Evolutionary conservation across 2,113 vertebrate genomes (phyloP), one percentile per base, ranked within the genome.

Genomic region (Pteruthius melanotis): DNA sequence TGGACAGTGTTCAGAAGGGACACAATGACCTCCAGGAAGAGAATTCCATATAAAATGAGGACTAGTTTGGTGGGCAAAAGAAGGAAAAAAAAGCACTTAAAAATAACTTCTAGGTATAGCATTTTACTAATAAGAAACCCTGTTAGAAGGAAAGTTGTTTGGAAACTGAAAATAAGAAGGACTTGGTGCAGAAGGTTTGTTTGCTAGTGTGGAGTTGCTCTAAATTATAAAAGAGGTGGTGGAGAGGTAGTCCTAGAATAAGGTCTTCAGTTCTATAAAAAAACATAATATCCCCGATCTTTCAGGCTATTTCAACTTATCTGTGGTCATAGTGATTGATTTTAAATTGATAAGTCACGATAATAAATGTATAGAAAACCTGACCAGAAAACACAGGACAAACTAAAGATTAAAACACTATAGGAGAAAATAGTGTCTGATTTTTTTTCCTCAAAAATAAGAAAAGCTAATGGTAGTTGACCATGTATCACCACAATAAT

Each of bases 21-120:
- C 1, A 1, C 17, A 78, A 49, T 65, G 37, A 54, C 53, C 45
- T 86, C 30, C 23, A 63, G 21, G 53, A 68, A 91, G 12, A 63
- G 7, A 92, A 82, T 14, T 70, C 83, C 22, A 26, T 31, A n/a
- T 69, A 31, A 77, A 85, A 82, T 82, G 69, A 90, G 81, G 33
- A 70, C 22, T 44, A 23, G 8, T 33, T 54, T 65, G 21, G 20
- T 33, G 28, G 9, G 2, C 0, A 23, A 50, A 77, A 45, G 12
- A 53, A 57, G 68, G 35, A 45, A 1, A 6, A 24, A 7, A 13
- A 65, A 77, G 5, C 4, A 52, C 10, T 64, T 79, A 15, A 83
- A 85, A 83, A 65, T 54, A 53, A 47, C 65, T 65, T 5, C 5
- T 37, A 69, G 17, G 40, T 76, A 37, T 42, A 33, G 8, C 3